Evolutionary conservation across 2,888 invertebrate species (phyloP), one percentile per base, ranked within the genome.

Genomic region (Tinea pellionella): DNA sequence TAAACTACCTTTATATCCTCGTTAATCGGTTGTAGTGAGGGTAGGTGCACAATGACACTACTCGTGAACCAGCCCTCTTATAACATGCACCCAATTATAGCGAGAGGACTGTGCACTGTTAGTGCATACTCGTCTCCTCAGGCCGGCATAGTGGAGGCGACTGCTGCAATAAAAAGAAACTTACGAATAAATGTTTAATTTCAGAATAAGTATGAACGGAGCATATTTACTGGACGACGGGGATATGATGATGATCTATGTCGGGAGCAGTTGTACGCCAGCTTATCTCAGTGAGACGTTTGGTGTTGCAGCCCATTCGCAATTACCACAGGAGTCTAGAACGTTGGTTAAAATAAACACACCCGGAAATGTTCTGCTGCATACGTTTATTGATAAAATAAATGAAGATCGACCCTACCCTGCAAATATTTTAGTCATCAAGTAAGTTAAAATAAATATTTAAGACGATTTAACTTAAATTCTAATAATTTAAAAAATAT

Each of bases 151-250:
- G 30, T 30, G 4, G 9, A 7, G 30, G 30, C 4, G 30, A 37
- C 37, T 9, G 37, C 24, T 24, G 24, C 24, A n/a, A n/a, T n/a
- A n/a, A n/a, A n/a, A n/a, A n/a, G n/a, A n/a, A n/a, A n/a, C n/a
- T n/a, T n/a, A 37, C 37, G 9, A 37, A 6, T 6, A 37, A 37
- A 37, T 24, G 24, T 24, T 24, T 9, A 6, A 37, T 53, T 53
- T 4, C 74, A 88, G 88, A 88, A 90, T 96, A 60, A 93, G 93
- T 72, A 87, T 91, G 0, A 89, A 89, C 62, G 99, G 98, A 30
- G 95, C 95, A 9, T 99, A 97, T 78, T 87, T 99, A 2, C 84
- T 99, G 77, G 99, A 99, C 79, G 91, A 93, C 65, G 96, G 96
- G 9, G 92, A 93, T 61, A 89, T 89, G 62, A 92, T 98, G 83